A percentile compares a stretch with the other conserved stretches of the same genome.
Conservation (phyloP, 2,113 vertebrate genomes). For the Cavia aperea region DNA sequence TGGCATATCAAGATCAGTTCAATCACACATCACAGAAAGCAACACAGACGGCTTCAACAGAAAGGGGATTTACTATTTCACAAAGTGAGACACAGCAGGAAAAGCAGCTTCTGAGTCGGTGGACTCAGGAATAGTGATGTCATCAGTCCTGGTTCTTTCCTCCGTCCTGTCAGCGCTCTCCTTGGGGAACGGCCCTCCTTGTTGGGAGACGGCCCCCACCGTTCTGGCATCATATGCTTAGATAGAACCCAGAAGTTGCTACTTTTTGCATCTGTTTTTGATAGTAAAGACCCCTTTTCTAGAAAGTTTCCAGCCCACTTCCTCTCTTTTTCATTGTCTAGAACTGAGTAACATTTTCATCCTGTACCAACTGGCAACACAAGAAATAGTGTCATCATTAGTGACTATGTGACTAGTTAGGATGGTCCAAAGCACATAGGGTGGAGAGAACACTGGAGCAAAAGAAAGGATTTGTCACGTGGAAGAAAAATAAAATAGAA, state of each 20-base stretch:
- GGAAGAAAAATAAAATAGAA: background rate
- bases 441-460: background rate
- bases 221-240: background rate
- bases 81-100: background rate
- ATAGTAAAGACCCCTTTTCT: background rate
- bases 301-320: background rate
- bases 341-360: background rate
- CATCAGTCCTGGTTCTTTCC: background rate
- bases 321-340: background rate
- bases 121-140: background rate
- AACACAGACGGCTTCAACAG: background rate
- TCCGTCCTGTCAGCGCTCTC: background rate
- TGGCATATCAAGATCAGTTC: background rate
- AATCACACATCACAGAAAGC: background rate
- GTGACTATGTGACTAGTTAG: background rate
- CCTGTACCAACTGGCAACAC: background rate
- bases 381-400: background rate
- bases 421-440: too few species aligned
- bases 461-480: background rate
- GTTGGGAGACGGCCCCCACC: background rate
- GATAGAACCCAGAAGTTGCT: background rate
- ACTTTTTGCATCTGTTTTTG: background rate
- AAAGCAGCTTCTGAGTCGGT: too few species aligned
- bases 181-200: background rate
- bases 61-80: background rate